phyloP scores from a whole-genome alignment of 2,888 invertebrate species.

The Lasioglossum villosulum region DNA sequence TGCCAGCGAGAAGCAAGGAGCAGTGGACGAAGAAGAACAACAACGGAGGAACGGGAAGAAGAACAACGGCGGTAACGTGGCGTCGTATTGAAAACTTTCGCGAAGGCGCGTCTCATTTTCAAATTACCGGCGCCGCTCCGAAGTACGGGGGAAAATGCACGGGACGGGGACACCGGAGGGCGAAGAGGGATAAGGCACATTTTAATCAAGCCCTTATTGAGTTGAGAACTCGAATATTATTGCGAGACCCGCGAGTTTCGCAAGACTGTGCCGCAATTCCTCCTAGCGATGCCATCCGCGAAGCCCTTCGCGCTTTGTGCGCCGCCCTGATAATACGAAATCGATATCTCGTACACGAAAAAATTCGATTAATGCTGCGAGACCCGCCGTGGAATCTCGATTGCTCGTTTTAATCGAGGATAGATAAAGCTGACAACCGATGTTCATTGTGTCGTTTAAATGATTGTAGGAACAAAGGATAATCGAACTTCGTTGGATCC shows the following conservation, averaged over 20 bases:
- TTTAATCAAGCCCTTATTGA: conserved; percentile 80
- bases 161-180: background rate
- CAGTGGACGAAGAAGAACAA: conserved; percentile 23
- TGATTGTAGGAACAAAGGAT: background rate
- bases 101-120: conserved; percentile 75
- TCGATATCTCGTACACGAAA: conserved; percentile 44
- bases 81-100: conserved; percentile 75
- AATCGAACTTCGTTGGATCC: background rate
- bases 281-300: conserved; percentile 55
- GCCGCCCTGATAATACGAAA: conserved; percentile 42
- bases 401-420: background rate
- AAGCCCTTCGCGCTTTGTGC: conserved; percentile 30
- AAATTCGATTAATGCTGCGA: conserved; percentile 3
- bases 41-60: conserved; percentile 9
- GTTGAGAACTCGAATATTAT: conserved; percentile 79
- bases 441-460: background rate
- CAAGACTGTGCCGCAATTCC: conserved; percentile 46
- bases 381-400: background rate
- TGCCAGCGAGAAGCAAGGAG: conserved; percentile 34
- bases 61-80: conserved; percentile 45
- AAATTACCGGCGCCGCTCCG: conserved; percentile 71
- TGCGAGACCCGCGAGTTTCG: conserved; percentile 63
- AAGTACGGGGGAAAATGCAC: conserved; percentile 8
- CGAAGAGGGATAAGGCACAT: conserved; percentile 61
- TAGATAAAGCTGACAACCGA: background rate